Conservation (phyloP, 2,113 vertebrate genomes). For the Callopanchax toddi region DNA sequence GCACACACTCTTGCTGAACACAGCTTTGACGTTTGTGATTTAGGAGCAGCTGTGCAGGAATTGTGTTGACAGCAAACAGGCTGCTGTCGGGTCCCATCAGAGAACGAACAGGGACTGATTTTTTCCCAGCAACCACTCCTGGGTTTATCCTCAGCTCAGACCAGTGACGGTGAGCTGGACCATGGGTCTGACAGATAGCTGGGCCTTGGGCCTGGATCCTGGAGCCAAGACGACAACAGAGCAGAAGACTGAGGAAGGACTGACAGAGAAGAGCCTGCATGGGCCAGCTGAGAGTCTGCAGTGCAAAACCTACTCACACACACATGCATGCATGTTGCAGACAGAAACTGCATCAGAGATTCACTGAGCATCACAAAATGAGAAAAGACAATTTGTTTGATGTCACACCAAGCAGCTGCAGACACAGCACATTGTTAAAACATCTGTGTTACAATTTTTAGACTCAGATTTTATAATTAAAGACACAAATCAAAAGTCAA, state of each 20-base stretch:
- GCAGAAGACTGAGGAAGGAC: slow-evolving; percentile 31
- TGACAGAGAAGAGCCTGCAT: slow-evolving; percentile 23
- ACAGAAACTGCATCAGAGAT: slow-evolving; percentile 35
- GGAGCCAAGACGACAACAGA: slow-evolving; percentile 54
- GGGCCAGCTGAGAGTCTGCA: slow-evolving; percentile 24
- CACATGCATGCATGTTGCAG: slow-evolving; percentile 28
- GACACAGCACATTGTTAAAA: slow-evolving; percentile 50
- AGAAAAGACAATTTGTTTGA: slow-evolving; percentile 42
- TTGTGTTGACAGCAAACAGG: slow-evolving; percentile 55
- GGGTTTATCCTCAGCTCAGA: slow-evolving; percentile 23
- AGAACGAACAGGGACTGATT: slow-evolving; percentile 31
- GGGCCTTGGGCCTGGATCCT: slow-evolving; percentile 42
- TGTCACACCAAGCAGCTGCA: slow-evolving; percentile 51
- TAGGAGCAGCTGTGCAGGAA: slow-evolving; percentile 54
- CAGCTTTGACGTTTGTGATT: slow-evolving; percentile 42
- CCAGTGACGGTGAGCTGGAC: slow-evolving; percentile 31
- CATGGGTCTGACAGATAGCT: slow-evolving; percentile 51
- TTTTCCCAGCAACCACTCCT: slow-evolving; percentile 31
- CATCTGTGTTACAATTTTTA: slow-evolving; percentile 43
- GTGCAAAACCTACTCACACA: slow-evolving; percentile 30
- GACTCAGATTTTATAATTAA: slow-evolving; percentile 22
- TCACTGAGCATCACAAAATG: slow-evolving; percentile 3
- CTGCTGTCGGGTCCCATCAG: slow-evolving; percentile 54
- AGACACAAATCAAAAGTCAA: background rate
- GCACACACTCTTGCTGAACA: slow-evolving; percentile 1